Evolutionary conservation across 2,113 vertebrate genomes (phyloP).

Genomic region (Charadrius vociferus): DNA sequence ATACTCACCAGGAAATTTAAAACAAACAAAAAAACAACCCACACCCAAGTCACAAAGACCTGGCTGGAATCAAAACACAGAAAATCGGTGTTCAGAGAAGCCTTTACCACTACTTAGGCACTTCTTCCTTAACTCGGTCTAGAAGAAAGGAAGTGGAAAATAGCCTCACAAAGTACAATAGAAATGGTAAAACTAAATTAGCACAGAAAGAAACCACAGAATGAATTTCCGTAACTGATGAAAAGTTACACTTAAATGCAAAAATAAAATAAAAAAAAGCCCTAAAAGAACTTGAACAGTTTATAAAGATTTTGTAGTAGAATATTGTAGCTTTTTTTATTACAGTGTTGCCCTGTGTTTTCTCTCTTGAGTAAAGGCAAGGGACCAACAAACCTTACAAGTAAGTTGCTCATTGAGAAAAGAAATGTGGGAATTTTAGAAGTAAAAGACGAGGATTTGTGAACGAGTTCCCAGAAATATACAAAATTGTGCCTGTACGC

Average conservation of each 20-base stretch:
- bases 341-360: not conserved
- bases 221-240: not conserved
- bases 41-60: not conserved
- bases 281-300: not conserved
- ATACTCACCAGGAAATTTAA: not conserved
- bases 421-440: not conserved
- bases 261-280: not conserved
- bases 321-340: not conserved
- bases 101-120: not conserved
- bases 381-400: not conserved
- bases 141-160: not conserved
- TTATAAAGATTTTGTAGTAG: not conserved
- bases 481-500: not conserved
- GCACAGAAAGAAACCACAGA: not conserved
- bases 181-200: not conserved
- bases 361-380: not conserved
- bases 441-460: not conserved
- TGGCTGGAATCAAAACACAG: not conserved
- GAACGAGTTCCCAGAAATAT: not conserved
- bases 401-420: not conserved
- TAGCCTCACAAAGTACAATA: not conserved
- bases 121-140: not conserved
- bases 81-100: not conserved
- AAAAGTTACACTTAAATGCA: not conserved
- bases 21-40: not conserved